Percentiles rank a stretch among this genome's conserved stretches.
These are phyloP conservation scores for Drosophila ambigua DNA, from an alignment of 1,140 invertebrate species.

Conservation along the genomic window DNA sequence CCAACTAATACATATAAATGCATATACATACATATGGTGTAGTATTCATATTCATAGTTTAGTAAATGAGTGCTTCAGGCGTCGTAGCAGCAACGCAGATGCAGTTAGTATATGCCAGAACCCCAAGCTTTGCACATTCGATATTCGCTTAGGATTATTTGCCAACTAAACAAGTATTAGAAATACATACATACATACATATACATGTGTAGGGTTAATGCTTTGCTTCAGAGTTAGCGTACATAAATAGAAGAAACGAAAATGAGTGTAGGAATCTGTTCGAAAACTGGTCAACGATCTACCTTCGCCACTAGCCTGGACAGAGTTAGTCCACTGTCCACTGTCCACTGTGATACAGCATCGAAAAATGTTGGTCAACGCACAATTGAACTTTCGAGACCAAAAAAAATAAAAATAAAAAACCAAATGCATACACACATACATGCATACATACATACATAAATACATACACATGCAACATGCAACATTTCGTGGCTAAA, in stretches of 20 bases:
- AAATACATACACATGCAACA: slow-evolving; percentile 15
- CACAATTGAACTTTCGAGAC: slow-evolving; percentile 43
- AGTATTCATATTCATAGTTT: background rate
- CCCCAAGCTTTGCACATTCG: slow-evolving; percentile 52
- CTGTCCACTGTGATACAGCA: slow-evolving; percentile 46
- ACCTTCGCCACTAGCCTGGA: slow-evolving; percentile 32
- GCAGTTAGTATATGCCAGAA: slow-evolving; percentile 17
- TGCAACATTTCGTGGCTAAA: slow-evolving; percentile 36
- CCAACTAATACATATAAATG: slow-evolving; percentile 17
- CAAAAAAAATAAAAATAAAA: slow-evolving; percentile 11
- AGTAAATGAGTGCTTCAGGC: slow-evolving; percentile 38
- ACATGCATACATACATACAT: too few species aligned
- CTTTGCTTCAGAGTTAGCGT: slow-evolving; percentile 29
- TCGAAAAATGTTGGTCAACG: slow-evolving; percentile 19
- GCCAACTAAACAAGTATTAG: slow-evolving; percentile 1
- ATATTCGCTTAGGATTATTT: slow-evolving; percentile 39
- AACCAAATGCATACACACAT: slow-evolving; percentile 21
- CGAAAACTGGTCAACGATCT: too few species aligned
- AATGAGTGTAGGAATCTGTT: background rate
- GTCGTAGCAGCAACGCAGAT: slow-evolving; percentile 8
- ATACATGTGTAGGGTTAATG: slow-evolving; percentile 25
- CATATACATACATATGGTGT: background rate
- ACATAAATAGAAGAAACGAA: too few species aligned
- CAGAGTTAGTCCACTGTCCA: background rate
- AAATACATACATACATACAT: too few species aligned